These are phyloP conservation scores for Prenolepis imparis DNA, from an alignment of 2,888 invertebrate species.

Conservation along the genomic window DNA sequence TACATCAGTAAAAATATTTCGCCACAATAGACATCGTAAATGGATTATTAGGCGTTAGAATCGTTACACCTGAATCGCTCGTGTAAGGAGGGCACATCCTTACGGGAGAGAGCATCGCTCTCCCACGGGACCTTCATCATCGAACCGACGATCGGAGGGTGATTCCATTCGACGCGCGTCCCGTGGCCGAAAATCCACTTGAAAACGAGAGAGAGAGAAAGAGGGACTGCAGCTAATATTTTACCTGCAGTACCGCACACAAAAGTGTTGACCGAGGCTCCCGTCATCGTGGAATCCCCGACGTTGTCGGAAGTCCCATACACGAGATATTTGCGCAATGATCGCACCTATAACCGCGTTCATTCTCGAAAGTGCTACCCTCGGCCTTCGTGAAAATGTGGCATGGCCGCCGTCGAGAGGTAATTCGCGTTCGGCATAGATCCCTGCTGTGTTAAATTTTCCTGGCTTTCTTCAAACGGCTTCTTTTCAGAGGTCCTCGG, in stretches of 20 bases:
- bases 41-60: conserved; percentile 83
- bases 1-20: conserved; percentile 73
- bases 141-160: conserved; percentile 54
- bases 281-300: conserved; percentile 59
- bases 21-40: conserved; percentile 76
- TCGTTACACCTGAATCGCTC: conserved; percentile 76
- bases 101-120: conserved; percentile 34
- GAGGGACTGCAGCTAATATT: conserved; percentile 75
- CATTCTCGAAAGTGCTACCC: conserved; percentile 49
- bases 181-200: conserved; percentile 50
- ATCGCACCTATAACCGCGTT: conserved; percentile 49
- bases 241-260: conserved; percentile 73
- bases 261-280: conserved; percentile 73
- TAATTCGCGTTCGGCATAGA: conserved; percentile 13
- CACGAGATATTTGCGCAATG: conserved; percentile 62
- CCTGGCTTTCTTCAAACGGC: background rate
- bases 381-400: conserved; percentile 44
- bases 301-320: conserved; percentile 56
- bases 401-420: conserved; percentile 2
- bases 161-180: conserved; percentile 72
- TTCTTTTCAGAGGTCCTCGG: background rate
- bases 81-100: conserved; percentile 51
- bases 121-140: conserved; percentile 62
- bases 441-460: background rate
- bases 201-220: conserved; percentile 57